Percentiles rank a stretch among this genome's conserved stretches.
phyloP scores from a whole-genome alignment of 1,140 invertebrate genomes.

The Chelonus insularis region DNA sequence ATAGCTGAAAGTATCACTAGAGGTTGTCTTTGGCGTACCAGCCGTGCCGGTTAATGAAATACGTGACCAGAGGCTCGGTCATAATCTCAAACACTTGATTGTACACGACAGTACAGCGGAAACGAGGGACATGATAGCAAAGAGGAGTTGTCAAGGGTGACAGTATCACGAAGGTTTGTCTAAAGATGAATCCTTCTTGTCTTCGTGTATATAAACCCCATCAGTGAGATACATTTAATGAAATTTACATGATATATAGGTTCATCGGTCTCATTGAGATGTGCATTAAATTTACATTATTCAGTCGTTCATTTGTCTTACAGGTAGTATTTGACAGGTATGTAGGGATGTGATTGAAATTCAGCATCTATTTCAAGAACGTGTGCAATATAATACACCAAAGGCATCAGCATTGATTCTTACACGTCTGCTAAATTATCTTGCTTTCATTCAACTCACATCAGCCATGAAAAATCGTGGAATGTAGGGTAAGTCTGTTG shows the following conservation, averaged over 20 bases:
- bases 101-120: constrained; percentile 30
- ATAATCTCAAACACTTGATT: constrained; percentile 61
- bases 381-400: constrained; percentile 25
- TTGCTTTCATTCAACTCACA: constrained; percentile 19
- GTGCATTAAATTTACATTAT: neutral
- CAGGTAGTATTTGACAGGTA: no score
- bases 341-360: neutral
- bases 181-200: neutral
- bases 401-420: constrained; percentile 18
- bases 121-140: constrained; percentile 25
- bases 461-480: constrained; percentile 26
- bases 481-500: constrained; percentile 13
- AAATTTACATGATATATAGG: constrained; percentile 33
- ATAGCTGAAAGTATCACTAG: constrained; percentile 37
- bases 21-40: constrained; percentile 31
- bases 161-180: neutral
- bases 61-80: constrained; percentile 58
- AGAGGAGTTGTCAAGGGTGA: constrained; percentile 31
- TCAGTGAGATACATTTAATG: constrained; percentile 14
- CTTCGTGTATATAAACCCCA: neutral
- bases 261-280: neutral
- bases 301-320: neutral
- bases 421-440: neutral
- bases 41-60: constrained; percentile 58
- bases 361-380: neutral